Percentiles rank a stretch among this genome's conserved stretches.
These are phyloP conservation scores for Takifugu flavidus DNA, from an alignment of 2,113 vertebrate species.

Conservation along the genomic window DNA sequence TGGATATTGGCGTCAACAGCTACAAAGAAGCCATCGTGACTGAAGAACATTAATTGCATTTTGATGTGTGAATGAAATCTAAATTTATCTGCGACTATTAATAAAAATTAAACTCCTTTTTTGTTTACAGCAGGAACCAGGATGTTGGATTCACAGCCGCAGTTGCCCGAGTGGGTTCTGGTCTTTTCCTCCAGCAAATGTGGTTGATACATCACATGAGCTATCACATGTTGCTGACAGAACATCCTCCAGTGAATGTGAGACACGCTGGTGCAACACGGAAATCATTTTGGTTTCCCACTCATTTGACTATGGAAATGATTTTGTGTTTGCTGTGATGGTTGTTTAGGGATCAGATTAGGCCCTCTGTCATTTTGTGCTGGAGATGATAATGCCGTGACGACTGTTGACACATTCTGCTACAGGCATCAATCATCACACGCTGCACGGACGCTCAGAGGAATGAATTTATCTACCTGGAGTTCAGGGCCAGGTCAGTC, in stretches of 20 bases:
- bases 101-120: slow-evolving; percentile 10
- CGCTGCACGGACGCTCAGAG: slow-evolving; percentile 65
- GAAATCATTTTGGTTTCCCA: slow-evolving; percentile 52
- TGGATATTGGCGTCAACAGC: slow-evolving; percentile 4
- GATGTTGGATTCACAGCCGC: slow-evolving; percentile 28
- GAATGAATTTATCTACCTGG: slow-evolving; percentile 73
- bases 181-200: slow-evolving; percentile 43
- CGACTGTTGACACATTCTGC: slow-evolving; percentile 71
- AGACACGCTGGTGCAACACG: slow-evolving; percentile 49
- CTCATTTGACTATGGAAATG: slow-evolving; percentile 59
- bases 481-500: slow-evolving; percentile 72
- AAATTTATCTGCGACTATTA: not conserved
- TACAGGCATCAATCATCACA: slow-evolving; percentile 73
- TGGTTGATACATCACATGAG: slow-evolving; percentile 61
- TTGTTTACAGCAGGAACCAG: slow-evolving; percentile 31
- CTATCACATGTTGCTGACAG: slow-evolving; percentile 64
- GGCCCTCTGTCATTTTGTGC: slow-evolving; percentile 61
- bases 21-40: slow-evolving; percentile 2
- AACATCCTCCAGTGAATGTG: slow-evolving; percentile 47
- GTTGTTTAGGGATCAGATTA: slow-evolving; percentile 68
- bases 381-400: slow-evolving; percentile 70
- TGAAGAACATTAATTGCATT: not conserved
- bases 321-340: slow-evolving; percentile 41
- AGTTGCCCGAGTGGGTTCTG: slow-evolving; percentile 44
- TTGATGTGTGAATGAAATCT: slow-evolving; percentile 14